These are phyloP conservation scores for Corvus cornix DNA, from an alignment of 2,113 vertebrate genomes.

Conservation along the genomic window DNA sequence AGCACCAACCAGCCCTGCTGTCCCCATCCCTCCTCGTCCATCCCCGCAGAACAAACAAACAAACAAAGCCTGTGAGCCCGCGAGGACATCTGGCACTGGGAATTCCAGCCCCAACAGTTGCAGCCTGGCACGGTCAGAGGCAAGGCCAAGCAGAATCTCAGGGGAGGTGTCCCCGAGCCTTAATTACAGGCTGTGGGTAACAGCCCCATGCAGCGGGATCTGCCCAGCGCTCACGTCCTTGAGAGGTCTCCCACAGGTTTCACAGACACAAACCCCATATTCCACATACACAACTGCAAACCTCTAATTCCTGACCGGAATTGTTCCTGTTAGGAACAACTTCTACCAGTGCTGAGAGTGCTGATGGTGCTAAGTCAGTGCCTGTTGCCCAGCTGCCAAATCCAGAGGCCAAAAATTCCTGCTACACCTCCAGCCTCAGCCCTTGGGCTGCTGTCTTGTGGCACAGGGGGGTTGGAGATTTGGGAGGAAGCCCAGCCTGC, in stretches of 20 bases:
- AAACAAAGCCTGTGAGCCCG: neutral
- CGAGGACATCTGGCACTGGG: neutral
- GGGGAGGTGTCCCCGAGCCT: neutral
- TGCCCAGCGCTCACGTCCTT: accelerated
- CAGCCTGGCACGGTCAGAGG: neutral
- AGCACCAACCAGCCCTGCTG: neutral
- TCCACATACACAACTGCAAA: accelerated
- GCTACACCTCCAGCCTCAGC: neutral
- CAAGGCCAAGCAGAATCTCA: neutral
- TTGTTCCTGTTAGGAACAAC: neutral
- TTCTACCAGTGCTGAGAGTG: neutral
- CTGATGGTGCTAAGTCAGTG: accelerated
- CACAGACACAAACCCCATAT: neutral
- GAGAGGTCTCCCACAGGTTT: neutral
- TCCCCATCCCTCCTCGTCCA: neutral
- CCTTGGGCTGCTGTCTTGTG: accelerated
- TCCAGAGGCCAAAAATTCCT: accelerated
- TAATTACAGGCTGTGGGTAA: neutral
- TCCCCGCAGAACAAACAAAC: neutral
- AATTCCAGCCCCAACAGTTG: neutral
- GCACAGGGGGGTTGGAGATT: accelerated
- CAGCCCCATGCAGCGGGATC: accelerated
- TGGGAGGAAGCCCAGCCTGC: neutral
- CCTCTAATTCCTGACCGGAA: accelerated
- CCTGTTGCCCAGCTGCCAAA: neutral